Conservation (phyloP, 2,888 invertebrate species). For the Coremacera marginata region DNA sequence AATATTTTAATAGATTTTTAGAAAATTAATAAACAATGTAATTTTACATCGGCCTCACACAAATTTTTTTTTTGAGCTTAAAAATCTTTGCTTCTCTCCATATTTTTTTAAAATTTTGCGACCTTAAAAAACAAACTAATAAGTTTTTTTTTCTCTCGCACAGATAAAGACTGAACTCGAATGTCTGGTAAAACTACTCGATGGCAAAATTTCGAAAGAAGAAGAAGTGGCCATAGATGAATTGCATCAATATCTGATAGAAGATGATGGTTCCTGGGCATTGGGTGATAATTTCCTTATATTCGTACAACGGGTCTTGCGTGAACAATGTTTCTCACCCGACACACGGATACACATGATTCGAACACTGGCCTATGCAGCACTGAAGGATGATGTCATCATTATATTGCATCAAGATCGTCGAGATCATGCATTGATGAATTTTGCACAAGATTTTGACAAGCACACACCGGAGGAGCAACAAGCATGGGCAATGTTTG, state of each 20-base stretch:
- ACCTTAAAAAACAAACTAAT: no score
- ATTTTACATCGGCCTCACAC: no score
- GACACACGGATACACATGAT: conserved; percentile 77
- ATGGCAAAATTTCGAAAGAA: conserved; percentile 79
- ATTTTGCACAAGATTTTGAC: conserved; percentile 86
- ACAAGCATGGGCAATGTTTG: conserved; percentile 83
- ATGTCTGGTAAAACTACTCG: conserved; percentile 76
- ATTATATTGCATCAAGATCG: conserved; percentile 91
- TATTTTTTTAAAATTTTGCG: conserved; percentile 8
- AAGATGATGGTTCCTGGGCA: conserved; percentile 93
- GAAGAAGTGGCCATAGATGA: conserved; percentile 83
- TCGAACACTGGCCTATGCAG: conserved; percentile 81
- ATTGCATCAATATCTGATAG: conserved; percentile 87
- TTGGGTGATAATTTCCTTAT: conserved; percentile 88
- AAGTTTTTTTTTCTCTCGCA: no score
- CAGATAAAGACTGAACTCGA: conserved; percentile 82
- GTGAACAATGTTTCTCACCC: conserved; percentile 73
- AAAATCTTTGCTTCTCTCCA: no score
- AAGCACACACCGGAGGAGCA: conserved; percentile 81
- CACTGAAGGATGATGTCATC: conserved; percentile 90
- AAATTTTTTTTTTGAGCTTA: no score
- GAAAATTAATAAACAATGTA: no score
- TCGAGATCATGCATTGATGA: conserved; percentile 88
- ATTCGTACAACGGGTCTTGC: conserved; percentile 78
- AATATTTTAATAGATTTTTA: no score